Evolutionary conservation across 2,888 invertebrate genomes (phyloP), one percentile per base, ranked within the genome.

Genomic region (Geotrupes spiniger): DNA sequence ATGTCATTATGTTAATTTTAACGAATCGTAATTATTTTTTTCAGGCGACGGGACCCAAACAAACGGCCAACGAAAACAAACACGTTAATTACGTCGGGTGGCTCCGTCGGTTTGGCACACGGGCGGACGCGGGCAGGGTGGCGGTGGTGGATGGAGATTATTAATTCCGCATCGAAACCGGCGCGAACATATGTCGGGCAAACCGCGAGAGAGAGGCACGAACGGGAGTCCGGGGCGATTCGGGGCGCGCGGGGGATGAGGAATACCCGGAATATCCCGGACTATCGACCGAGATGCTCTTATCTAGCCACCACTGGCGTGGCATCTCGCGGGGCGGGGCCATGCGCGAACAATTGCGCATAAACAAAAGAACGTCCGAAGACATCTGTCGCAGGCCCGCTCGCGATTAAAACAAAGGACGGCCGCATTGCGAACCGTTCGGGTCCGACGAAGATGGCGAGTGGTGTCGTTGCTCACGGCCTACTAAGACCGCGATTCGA

Each of bases 261-360:
- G 40, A 31, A 31, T 28, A 49, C 44, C 49, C 63, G 63, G 63
- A 64, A 57, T 59, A 59, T 63, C 62, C 67, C 61, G 68, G 65
- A 66, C 57, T 68, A 69, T 69, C 69, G 68, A 69, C 66, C 68
- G 66, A 56, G 66, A 67, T 68, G 65, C 63, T 68, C 67, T 66
- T 69, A 67, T 66, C 65, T 65, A 62, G 63, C 64, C 63, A 61
- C 64, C 63, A 57, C 59, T 66, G 69, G 66, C 69, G 68, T 64
- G 66, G 67, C 67, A 65, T 67, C 69, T 52, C 57, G 48, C 54
- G 51, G 52, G 63, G 63, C 67, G 66, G 61, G 55, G 52, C n/a
- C 40, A 52, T 67, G 69, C 68, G 69, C 68, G 56, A 54, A 61
- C 57, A 58, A 59, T 58, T 66, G 68, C 67, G 67, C 67, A 54